Percentiles rank a stretch among this genome's conserved stretches.
Conservation (phyloP, 2,113 vertebrate species). For the Himantopus leucocephalus region DNA sequence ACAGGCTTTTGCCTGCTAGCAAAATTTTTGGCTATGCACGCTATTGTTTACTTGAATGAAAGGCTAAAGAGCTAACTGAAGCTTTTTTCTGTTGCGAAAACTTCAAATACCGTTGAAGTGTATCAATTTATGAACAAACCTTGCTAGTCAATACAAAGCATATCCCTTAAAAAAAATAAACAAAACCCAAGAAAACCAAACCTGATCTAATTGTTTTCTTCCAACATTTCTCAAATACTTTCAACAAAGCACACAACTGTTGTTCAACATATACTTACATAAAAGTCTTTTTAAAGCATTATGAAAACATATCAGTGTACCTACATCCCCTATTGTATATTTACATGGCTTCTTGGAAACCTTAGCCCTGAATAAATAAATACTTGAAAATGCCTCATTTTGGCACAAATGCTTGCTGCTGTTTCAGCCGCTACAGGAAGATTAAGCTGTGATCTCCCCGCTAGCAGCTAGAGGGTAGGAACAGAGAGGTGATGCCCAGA, state of each 20-base stretch:
- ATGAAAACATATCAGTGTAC: not conserved
- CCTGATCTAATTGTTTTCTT: not conserved
- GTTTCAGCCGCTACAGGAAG: not conserved
- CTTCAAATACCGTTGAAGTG: not conserved
- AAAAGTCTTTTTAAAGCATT: not conserved
- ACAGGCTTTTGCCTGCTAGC: not conserved
- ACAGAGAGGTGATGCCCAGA: not conserved
- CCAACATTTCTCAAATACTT: not conserved
- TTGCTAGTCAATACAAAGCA: not conserved
- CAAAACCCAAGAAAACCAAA: not conserved
- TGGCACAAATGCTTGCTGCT: not conserved
- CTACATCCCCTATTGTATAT: not conserved
- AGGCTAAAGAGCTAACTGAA: not conserved
- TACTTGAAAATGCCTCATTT: not conserved
- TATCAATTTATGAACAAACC: not conserved
- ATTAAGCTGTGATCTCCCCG: not conserved
- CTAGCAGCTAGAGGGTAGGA: not conserved
- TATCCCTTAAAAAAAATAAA: not conserved
- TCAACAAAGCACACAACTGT: not conserved
- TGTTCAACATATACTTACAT: accelerated
- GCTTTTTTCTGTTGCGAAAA: not conserved
- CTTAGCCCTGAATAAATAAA: not conserved
- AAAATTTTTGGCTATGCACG: not conserved
- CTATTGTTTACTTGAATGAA: conserved; percentile 10
- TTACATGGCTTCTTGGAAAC: not conserved